Base-by-base conservation (phyloP, 2,797 vertebrate genomes). In the Clarias pachynema region DNA sequence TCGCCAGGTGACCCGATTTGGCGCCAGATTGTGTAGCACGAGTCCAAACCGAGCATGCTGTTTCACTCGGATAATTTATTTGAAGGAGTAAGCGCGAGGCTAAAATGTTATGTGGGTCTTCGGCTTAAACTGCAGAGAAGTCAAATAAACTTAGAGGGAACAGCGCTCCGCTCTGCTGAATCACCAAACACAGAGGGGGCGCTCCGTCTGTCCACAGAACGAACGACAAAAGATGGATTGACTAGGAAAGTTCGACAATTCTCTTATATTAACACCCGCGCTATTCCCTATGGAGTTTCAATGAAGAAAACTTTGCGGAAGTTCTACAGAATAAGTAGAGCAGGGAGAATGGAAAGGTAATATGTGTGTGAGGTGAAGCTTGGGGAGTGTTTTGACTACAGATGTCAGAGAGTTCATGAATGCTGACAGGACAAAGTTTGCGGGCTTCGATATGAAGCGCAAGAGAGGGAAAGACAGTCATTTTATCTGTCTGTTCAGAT, bases 121-220 rank as follows among this genome's bases (percentile, higher is more conserved):
- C 77, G 89, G 85, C 80, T 92, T 87, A 89, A 91, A 91, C 87
- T 40, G 84, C 79, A 84, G 83, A 89, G 70, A 91, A 92, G 88
- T 92, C 74, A 93, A 93, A 94, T 92, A 93, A 94, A 92, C 91
- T 0, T 2, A 80, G 60, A 37, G 62, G n/a, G 56, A 72, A 68
- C 18, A 65, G 57, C 18, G 79, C 65, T 83, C 26, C 16, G 81
- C 85, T 86, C 75, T 79, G 85, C 83, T 86, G 37, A 87, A 72
- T 73, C 79, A 73, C 81, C 73, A 88, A 79, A 88, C 81, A 87
- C 63, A 31, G 49, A 57, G 49, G 26, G 20, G 59, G 44, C 44
- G 57, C 26, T 56, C 56, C 4, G n/a, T 63, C 81, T 15, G 49
- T 72, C 77, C 14, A 10, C 9, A 10, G 22, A 40, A 53, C 22